Conservation (phyloP, 1,140 invertebrate genomes). For the Mamestra configurata region DNA sequence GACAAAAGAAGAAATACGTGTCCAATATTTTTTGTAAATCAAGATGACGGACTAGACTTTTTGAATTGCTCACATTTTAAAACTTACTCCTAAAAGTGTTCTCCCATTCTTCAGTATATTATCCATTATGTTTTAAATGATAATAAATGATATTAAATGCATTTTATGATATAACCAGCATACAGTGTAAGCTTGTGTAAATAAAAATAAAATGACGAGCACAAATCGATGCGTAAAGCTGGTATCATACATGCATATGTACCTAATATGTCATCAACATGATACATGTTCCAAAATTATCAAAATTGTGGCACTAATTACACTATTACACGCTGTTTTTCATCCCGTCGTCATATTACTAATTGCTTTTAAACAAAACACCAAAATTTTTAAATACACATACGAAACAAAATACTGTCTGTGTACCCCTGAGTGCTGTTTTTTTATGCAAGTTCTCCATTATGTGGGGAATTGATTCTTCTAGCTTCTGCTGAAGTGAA, state of each 20-base stretch:
- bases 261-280: not conserved
- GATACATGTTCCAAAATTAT: constrained; percentile 12
- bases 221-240: not conserved
- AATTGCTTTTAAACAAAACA: constrained; percentile 9
- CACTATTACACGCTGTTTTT: not conserved
- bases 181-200: not conserved
- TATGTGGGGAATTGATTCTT: too few species aligned
- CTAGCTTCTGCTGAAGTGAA: too few species aligned
- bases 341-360: not conserved
- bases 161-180: not conserved
- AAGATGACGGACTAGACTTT: too few species aligned
- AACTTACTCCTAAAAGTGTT: too few species aligned
- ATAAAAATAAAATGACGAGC: not conserved
- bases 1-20: too few species aligned
- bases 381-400: not conserved
- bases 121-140: too few species aligned
- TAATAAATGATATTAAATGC: not conserved
- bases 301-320: not conserved
- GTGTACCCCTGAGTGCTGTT: too few species aligned
- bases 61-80: too few species aligned
- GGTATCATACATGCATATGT: not conserved
- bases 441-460: too few species aligned
- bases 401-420: too few species aligned
- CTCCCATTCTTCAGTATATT: too few species aligned
- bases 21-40: too few species aligned